Evolutionary conservation across 2,797 vertebrate species (phyloP), one percentile per base, ranked within the genome.

Genomic region (Telmatherina bonti): DNA sequence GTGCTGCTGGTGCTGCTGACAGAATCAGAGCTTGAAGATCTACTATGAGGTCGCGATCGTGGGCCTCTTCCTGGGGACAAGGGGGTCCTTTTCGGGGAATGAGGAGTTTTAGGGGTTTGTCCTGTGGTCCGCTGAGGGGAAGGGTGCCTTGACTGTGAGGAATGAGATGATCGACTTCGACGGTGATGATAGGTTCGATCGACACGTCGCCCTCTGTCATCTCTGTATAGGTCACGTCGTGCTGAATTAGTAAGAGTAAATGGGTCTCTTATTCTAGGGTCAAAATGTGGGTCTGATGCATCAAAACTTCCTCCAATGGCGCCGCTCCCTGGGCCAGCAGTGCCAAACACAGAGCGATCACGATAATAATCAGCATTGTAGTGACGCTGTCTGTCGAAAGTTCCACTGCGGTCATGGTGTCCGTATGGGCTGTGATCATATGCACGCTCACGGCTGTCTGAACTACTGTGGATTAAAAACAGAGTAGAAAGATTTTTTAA

Each of bases 341-440:
- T 83, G 24, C 91, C 90, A 87, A 95, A 94, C 90, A 95, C 74
- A 59, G 94, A 74, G 49, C 93, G 96, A 79, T 99, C 97, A 89
- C 97, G 94, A 93, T 99, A 99, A 95, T 98, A 99, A 92, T 99
- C 98, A 71, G 97, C 94, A 83, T 97, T 98, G 90, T 99, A 99
- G 96, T 99, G 97, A 86, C 98, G 95, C 59, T 96, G 97, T 83
- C 98, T 94, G 93, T 99, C 98, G 85, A 99, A 99, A 89, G 95
- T 95, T 71, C 96, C 95, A 78, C 96, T 95, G 87, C 98, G 96
- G 83, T 99, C 98, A 82, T 99, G 97, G 93, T 99, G 98, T 97
- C 97, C 97, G 91, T 99, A 99, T 81, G 97, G 97, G 97, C 96
- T 99, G 96, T 98, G 97, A 93, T 99, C 98, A 89, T 99, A 99